phyloP scores from a whole-genome alignment of 2,797 vertebrate species.

The Acrossocheilus wenchowensis region DNA sequence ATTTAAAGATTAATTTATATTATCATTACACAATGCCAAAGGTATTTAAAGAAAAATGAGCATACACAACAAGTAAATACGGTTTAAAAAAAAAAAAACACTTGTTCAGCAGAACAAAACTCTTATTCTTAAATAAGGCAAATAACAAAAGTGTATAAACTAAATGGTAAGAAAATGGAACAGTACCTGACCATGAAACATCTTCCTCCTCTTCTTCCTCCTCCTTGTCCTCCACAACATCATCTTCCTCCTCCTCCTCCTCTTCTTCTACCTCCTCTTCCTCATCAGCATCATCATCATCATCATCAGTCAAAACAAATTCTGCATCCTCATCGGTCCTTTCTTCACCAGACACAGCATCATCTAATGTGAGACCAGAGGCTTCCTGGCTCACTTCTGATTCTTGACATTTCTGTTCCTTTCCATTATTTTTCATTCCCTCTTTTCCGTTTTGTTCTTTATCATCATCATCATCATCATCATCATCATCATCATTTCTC shows the following conservation, averaged over 20 bases:
- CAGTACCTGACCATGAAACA: slow-evolving; percentile 49
- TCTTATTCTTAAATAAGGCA: background rate
- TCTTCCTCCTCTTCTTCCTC: slow-evolving; percentile 9
- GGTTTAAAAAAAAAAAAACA: background rate
- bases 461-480: background rate
- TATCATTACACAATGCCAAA: background rate
- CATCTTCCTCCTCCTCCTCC: fast-evolving
- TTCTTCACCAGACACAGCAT: slow-evolving; percentile 11
- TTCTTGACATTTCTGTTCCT: background rate
- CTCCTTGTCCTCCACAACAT: background rate
- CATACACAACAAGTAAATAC: background rate
- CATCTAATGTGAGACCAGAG: background rate
- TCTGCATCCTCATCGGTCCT: slow-evolving; percentile 18
- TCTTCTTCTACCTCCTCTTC: background rate
- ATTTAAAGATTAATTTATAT: background rate
- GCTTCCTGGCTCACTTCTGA: slow-evolving; percentile 11
- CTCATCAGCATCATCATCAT: background rate
- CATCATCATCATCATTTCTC: background rate
- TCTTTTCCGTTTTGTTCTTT: background rate
- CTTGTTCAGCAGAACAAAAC: too few species aligned
- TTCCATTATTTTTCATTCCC: background rate
- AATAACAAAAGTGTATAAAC: background rate
- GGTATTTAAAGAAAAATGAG: background rate
- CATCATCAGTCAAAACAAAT: background rate
- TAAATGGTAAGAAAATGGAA: background rate